Evolutionary conservation across 2,113 vertebrate genomes (phyloP).

Genomic region (Tachycineta bicolor): DNA sequence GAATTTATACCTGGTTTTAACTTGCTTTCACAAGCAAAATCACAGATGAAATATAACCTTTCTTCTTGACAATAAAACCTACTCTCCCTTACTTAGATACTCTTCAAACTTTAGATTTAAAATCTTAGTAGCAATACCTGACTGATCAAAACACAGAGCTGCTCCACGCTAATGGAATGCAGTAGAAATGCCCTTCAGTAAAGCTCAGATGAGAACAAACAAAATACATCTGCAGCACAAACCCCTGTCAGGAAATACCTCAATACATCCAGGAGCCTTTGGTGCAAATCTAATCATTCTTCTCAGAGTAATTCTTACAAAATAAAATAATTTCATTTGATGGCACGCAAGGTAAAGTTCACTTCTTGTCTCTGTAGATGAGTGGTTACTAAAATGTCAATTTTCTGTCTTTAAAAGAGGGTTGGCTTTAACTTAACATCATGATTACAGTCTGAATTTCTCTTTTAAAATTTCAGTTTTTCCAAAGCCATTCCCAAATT

Average conservation of each 20-base stretch:
- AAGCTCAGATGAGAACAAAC: neutral
- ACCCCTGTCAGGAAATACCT: neutral
- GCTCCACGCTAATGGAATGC: neutral
- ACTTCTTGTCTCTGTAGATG: neutral
- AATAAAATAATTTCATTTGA: neutral
- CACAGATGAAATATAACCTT: neutral
- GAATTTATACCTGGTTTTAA: neutral
- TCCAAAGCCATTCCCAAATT: neutral
- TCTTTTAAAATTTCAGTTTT: neutral
- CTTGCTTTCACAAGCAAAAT: neutral
- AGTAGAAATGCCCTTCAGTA: neutral
- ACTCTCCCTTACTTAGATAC: neutral
- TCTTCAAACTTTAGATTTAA: neutral
- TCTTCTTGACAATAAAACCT: neutral
- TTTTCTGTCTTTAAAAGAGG: neutral
- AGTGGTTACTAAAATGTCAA: neutral
- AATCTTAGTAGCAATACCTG: neutral
- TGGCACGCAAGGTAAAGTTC: neutral
- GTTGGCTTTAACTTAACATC: neutral
- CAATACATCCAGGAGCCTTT: neutral
- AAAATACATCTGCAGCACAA: neutral
- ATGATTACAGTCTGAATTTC: neutral
- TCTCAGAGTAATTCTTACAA: neutral
- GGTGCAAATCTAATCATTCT: neutral
- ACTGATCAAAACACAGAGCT: neutral